Evolutionary conservation across 64 coral and sea anemone species (phyloP).

Genomic region (Pocillopora damicornis): DNA sequence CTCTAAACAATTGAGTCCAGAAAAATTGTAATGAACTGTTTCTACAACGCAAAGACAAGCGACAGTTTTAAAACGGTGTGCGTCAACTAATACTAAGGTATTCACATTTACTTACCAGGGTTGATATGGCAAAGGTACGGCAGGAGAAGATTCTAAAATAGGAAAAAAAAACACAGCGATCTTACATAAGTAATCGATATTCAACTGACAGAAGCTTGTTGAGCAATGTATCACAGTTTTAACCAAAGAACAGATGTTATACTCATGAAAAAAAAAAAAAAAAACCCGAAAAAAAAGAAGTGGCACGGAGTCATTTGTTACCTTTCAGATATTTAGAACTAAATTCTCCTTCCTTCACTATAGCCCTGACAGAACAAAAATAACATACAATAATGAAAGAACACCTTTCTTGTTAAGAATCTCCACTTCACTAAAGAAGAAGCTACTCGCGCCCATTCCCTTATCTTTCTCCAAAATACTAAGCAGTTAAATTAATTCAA

Average conservation of each 20-base stretch:
- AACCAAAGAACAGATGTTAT: background rate
- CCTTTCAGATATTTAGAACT: conserved; percentile 4
- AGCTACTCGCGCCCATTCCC: too few relatives aligned
- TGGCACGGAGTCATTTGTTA: background rate
- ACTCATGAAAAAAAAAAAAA: background rate
- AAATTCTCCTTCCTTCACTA: conserved; percentile 17
- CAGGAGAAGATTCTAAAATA: background rate
- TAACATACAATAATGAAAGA: background rate
- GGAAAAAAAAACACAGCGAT: background rate
- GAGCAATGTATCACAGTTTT: background rate
- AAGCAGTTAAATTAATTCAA: too few relatives aligned
- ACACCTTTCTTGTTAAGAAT: background rate
- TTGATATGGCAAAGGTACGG: conserved; percentile 5
- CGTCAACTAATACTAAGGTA: background rate
- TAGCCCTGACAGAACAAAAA: conserved; percentile 7
- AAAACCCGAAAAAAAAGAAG: background rate
- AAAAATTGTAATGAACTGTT: too few relatives aligned
- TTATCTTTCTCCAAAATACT: too few relatives aligned
- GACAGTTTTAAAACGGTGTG: too few relatives aligned
- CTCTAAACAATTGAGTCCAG: too few relatives aligned
- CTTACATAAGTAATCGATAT: background rate
- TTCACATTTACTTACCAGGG: conserved; percentile 17
- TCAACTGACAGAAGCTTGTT: background rate
- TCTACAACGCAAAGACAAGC: too few relatives aligned
- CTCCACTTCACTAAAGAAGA: too few relatives aligned